Evolutionary conservation across 2,888 invertebrate species (phyloP).

Genomic region (Dryadula phaetusa): DNA sequence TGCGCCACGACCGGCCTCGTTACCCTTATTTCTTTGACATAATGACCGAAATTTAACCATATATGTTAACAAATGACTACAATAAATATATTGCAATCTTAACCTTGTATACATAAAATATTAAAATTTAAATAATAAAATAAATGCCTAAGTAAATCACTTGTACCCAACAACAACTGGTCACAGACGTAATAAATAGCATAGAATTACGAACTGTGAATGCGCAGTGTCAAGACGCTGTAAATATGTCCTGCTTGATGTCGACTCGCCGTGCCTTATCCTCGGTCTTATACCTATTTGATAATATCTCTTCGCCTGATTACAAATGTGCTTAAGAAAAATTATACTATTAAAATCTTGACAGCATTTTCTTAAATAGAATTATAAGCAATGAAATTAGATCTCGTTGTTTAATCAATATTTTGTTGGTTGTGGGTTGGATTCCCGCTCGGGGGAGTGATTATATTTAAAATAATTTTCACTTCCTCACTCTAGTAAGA

Average conservation of each 20-base stretch:
- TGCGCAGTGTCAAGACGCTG: slow-evolving; percentile 56
- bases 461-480: too few species aligned
- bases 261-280: slow-evolving; percentile 35
- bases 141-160: slow-evolving; percentile 1
- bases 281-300: slow-evolving; percentile 37
- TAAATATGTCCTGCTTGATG: slow-evolving; percentile 50
- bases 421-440: too few species aligned
- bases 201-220: slow-evolving; percentile 60
- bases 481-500: too few species aligned
- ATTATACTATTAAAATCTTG: neutral
- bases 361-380: neutral
- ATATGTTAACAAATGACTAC: too few species aligned
- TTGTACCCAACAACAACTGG: slow-evolving; percentile 29
- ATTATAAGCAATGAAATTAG: neutral
- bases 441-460: too few species aligned
- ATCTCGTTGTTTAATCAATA: neutral
- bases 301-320: slow-evolving; percentile 33
- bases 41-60: too few species aligned
- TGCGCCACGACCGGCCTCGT: too few species aligned
- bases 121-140: neutral
- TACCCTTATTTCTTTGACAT: too few species aligned
- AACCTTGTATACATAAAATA: neutral
- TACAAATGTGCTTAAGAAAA: slow-evolving; percentile 3
- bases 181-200: slow-evolving; percentile 58
- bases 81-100: neutral